Base-by-base conservation (phyloP, 2,888 invertebrate species). In the Drosophila heteroneura region DNA sequence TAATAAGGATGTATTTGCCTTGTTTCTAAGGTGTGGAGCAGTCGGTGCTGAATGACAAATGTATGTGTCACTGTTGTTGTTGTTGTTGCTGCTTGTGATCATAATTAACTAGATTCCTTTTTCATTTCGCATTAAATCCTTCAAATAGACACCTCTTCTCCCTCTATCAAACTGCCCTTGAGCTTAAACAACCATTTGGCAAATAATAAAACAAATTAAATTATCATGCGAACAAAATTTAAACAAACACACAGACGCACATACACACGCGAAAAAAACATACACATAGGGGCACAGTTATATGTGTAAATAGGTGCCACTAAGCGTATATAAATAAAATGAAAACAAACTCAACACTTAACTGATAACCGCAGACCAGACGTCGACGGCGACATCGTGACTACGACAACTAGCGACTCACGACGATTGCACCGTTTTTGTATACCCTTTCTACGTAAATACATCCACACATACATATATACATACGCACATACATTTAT, bases 331-430 rank as follows among this genome's bases (percentile, higher is more conserved):
- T 70, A 74, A 61, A 71, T 63, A 72, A 80, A 78, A 85, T 65
- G 67, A 85, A 89, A 90, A 90, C 86, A 90, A 81, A 85, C 72
- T 75, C 63, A 73, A 78, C 66, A 67, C 68, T 68, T 37, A 63
- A 62, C 90, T 85, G 85, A 85, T 85, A 90, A 85, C 86, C 89
- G 69, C 83, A 88, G 72, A 78, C 69, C 79, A 81, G 79, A 33
- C 62, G 82, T 70, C 70, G 82, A 33, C 59, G 79, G 65, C 70
- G 75, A 64, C 71, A 41, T 80, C 80, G 80, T 80, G 80, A 80
- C 80, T 79, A 80, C 82, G 70, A 82, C 82, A 78, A 80, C 79
- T 62, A 66, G 54, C 51, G 41, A 52, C 52, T 44, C 49, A 59
- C 67, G 41, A 44, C 30, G 49, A 52, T 44, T 67, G 41, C 47